Conservation (phyloP, 2,797 vertebrate genomes). For the Ispidina lecontei region DNA sequence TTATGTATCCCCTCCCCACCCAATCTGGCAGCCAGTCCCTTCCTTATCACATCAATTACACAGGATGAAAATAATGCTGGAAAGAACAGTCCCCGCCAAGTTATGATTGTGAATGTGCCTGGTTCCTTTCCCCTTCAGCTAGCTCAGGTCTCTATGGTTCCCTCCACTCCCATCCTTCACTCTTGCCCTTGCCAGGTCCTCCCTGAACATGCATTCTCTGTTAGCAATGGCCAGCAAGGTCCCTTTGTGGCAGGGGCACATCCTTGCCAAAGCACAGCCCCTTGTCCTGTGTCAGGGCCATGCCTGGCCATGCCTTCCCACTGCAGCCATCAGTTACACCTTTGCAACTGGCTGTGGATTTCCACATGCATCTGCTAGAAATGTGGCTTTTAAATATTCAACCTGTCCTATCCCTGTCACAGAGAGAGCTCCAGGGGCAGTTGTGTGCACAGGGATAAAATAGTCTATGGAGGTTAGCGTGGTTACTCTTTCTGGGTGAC, state of each 20-base stretch:
- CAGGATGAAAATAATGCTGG: background rate
- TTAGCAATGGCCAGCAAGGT: background rate
- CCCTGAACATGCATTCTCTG: background rate
- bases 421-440: background rate
- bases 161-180: background rate
- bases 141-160: background rate
- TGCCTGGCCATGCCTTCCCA: background rate
- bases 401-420: fast-evolving
- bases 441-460: background rate
- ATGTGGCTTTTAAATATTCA: background rate
- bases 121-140: background rate
- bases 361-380: background rate
- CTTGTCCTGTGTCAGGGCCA: background rate
- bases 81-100: background rate
- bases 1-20: background rate
- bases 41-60: background rate
- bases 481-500: background rate
- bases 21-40: background rate
- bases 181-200: fast-evolving
- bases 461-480: background rate
- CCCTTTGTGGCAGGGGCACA: background rate
- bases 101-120: background rate
- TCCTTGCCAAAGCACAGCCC: background rate
- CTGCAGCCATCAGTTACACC: fast-evolving
- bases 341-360: background rate